Conservation (phyloP, 2,797 vertebrate species). For the Xenops minutus region DNA sequence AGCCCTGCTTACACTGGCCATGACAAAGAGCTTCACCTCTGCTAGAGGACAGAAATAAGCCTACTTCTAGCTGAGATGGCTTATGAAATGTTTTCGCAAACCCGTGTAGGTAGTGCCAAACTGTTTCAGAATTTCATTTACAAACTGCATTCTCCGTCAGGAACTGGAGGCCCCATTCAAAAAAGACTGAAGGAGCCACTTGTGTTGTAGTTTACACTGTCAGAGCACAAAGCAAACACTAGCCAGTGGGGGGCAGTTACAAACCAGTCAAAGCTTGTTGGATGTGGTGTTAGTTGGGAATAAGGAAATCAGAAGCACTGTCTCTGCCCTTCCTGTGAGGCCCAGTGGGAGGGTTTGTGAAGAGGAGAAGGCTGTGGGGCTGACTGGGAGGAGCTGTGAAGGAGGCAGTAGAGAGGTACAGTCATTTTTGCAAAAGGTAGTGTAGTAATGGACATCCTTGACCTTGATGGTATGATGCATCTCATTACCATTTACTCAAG, state of each 20-base stretch:
- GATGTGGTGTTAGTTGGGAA: neutral
- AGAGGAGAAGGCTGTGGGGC: neutral
- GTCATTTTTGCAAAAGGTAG: neutral
- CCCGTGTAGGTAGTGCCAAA: neutral
- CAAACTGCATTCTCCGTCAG: neutral
- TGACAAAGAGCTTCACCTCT: conserved; percentile 12
- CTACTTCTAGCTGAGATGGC: conserved; percentile 2
- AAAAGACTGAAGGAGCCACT: neutral
- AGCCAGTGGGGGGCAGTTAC: neutral
- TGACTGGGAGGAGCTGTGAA: neutral
- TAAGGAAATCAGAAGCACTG: neutral
- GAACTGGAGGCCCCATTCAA: neutral
- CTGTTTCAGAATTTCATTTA: conserved; percentile 1
- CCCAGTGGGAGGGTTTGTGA: neutral
- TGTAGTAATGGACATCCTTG: neutral
- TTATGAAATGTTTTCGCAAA: conserved; percentile 46
- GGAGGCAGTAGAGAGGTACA: neutral
- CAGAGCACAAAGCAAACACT: neutral
- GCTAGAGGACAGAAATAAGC: neutral
- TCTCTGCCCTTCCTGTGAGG: neutral
- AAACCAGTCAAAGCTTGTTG: neutral
- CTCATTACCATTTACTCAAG: neutral
- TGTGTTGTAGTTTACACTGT: neutral
- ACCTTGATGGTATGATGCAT: neutral
- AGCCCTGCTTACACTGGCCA: conserved; percentile 12